Percentiles rank a stretch among this genome's conserved stretches.
phyloP scores from a whole-genome alignment of 2,113 vertebrate species.

The Hydrolagus affinis region DNA sequence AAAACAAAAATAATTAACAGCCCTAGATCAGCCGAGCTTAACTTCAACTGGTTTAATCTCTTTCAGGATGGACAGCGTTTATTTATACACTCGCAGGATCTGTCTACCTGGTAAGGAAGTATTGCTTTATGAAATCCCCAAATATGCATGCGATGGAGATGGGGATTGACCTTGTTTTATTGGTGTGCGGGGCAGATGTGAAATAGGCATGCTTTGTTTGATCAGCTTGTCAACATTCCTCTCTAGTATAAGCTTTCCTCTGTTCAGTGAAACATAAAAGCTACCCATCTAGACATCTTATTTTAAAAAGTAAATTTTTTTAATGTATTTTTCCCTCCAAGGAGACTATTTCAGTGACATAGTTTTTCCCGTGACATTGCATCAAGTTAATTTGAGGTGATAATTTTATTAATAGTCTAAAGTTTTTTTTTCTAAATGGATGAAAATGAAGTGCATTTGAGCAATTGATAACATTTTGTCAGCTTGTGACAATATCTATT shows the following conservation, averaged over 20 bases:
- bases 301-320: neutral
- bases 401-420: neutral
- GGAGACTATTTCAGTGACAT: neutral
- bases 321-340: neutral
- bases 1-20: neutral
- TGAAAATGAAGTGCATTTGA: neutral
- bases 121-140: conserved; percentile 36
- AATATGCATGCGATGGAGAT: conserved; percentile 45
- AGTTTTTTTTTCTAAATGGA: neutral
- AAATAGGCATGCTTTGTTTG: conserved; percentile 43
- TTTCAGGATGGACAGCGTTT: conserved; percentile 62
- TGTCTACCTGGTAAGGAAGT: conserved; percentile 52
- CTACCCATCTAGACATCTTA: neutral
- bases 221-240: conserved; percentile 51
- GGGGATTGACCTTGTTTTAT: conserved; percentile 43
- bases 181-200: conserved; percentile 48
- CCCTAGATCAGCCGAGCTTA: neutral
- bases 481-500: neutral
- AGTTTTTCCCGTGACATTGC: neutral
- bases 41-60: neutral
- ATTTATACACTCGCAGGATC: conserved; percentile 58
- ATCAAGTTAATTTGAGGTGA: neutral
- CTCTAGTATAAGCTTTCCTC: conserved; percentile 37
- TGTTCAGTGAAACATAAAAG: neutral
- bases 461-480: neutral